Evolutionary conservation across 2,113 vertebrate genomes (phyloP), one percentile per base, ranked within the genome.

Genomic region (Odocoileus hemionus): DNA sequence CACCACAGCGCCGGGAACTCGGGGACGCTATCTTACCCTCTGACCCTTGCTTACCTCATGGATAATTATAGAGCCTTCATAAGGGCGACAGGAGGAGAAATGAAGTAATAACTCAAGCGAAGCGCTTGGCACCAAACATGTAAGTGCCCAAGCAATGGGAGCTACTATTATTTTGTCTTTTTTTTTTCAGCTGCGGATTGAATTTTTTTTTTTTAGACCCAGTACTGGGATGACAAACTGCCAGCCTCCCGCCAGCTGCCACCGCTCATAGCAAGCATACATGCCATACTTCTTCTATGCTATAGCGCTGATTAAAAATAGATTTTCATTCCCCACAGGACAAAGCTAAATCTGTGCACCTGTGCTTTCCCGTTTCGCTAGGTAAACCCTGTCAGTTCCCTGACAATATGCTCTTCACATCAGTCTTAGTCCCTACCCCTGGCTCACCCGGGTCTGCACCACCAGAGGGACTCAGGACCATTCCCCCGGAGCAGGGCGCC

Each of bases 261-360:
- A 8, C 70, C 17, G 30, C 7, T 58, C 85, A 4, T 1, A 11
- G 60, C 36, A 13, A 33, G 80, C 52, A 55, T 25, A 15, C 26
- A 25, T 0, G 6, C 43, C 33, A 1, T 6, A 1, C 28, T 64
- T 79, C 57, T 64, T 84, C 60, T 17, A 7, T 3, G 26, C 74
- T 17, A 26, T 2, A 60, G 45, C 36, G 6, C 64, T 74, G 74
- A 78, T 86, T 85, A 87, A 96, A 97, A 97, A 97, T 90, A 96
- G 84, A 96, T 85, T 55, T n/a, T n/a, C 60, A 89, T 86, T 61
- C 94, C 83, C 91, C 58, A 33, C 36, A 79, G 93, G 86, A 95
- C 94, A 86, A 43, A 96, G 92, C 79, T 60, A 74, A 74, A 60
- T 78, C 52, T 30, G 82, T 83, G 88, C 93, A 94, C 83, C 94